Evolutionary conservation across 2,888 invertebrate genomes (phyloP), one percentile per base, ranked within the genome.

Genomic region (Cantharis rustica): DNA sequence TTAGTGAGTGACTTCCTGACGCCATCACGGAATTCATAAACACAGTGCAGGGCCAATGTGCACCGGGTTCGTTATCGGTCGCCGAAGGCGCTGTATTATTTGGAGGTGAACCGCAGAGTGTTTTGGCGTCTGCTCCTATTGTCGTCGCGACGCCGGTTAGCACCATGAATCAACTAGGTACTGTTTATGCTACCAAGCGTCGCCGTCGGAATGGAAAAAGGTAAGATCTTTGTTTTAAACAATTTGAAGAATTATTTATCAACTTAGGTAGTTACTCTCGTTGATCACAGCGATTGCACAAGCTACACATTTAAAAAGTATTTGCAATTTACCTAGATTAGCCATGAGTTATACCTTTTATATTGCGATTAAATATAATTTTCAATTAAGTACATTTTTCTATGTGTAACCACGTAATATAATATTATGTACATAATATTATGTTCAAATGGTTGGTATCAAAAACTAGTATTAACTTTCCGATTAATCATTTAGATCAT

Each of bases 141-240:
- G 85, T 84, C 83, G 86, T 84, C 82, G 76, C 81, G 76, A 73
- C 81, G 75, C 78, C 88, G 79, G 86, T 86, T 84, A 87, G 86
- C 81, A 90, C 90, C 85, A 94, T 95, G 93, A 96, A 95, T 90
- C 97, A 97, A 88, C 93, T 97, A 86, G 96, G 97, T 83, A 98
- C 98, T 85, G 98, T 98, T 86, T 98, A 98, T 89, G 98, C 98
- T 85, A 98, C 98, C 85, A 98, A 98, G 90, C 90, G 98, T 87
- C 92, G 98, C 87, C 91, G 98, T 86, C 92, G 98, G 88, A 98
- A 98, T 90, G 98, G 98, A 82, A 98, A 98, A 91, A 98, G 97
- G 98, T 98, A 89, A 89, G 93, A n/a, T 0, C 0, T 47, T 0
- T 5, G 7, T 31, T 47, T 9, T n/a, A 47, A 47, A n/a, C 47